Percentiles rank a stretch among this genome's conserved stretches.
phyloP scores from a whole-genome alignment of 2,797 vertebrate species.

The Rousettus madagascariensis region DNA sequence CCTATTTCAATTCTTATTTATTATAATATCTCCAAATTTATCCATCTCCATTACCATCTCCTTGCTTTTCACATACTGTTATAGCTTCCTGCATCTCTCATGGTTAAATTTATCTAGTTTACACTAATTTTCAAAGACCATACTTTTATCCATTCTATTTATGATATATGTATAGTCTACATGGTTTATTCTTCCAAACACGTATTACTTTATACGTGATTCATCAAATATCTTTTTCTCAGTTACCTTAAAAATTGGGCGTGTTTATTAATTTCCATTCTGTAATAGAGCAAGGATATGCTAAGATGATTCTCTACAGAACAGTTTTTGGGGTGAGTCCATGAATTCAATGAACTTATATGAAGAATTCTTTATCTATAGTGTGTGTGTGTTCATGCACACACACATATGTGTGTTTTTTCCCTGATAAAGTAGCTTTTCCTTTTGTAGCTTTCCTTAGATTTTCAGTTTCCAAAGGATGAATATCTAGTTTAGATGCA shows the following conservation, averaged over 20 bases:
- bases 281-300: not conserved
- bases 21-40: not conserved
- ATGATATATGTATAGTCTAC: not conserved
- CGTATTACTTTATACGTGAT: not conserved
- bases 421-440: not conserved
- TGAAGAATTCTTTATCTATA: not conserved
- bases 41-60: not conserved
- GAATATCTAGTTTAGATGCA: not conserved
- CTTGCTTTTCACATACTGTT: not conserved
- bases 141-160: not conserved
- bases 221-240: not conserved
- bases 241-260: not conserved
- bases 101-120: not conserved
- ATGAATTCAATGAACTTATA: not conserved
- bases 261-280: not conserved
- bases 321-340: not conserved
- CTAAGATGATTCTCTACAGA: not conserved
- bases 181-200: not conserved
- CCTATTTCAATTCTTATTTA: not conserved
- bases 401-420: not conserved
- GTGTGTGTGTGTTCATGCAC: not conserved
- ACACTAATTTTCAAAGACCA: not conserved
- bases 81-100: not conserved
- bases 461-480: not conserved
- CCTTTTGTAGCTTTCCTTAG: not conserved